Evolutionary conservation across 2,797 vertebrate species (phyloP), one percentile per base, ranked within the genome.

Genomic region (Clarias laeviceps): DNA sequence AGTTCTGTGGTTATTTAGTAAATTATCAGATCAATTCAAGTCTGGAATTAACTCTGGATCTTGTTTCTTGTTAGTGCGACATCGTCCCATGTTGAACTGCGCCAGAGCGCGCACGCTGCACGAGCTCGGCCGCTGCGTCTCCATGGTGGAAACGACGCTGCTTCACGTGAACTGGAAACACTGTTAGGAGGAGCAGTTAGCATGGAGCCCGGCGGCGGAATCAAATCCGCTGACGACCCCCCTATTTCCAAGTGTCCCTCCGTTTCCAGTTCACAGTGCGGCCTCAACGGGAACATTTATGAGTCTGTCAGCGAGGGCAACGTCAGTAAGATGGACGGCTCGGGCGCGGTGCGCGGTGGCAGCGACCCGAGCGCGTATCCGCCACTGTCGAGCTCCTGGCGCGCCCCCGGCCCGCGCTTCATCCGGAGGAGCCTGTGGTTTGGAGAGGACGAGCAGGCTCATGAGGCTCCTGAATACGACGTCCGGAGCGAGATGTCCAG

Each of bases 371-470:
- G 94, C 61, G 88, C 91, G 0, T 92, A 93, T 54, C 94, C 95
- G 11, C 94, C 95, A 6, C 89, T 91, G 32, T 94, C 93, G 80
- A 94, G 92, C 86, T 95, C 95, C 76, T 94, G 94, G 70, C 94
- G 93, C 82, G 91, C 87, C 34, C 94, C 94, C 82, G 96, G 95
- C 83, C 97, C 96, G 92, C 95, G 97, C 78, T 99, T 99, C 90
- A 96, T 98, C 92, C 94, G 97, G 87, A 94, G 97, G 88, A 99
- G 95, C 78, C 94, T 98, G 83, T 97, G 98, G 94, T 97, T 98
- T 87, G 97, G 97, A 0, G 97, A 99, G 68, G 98, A 98, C 70
- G 97, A 97, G 81, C 96, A 94, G 85, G 84, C 94, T 20, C 96
- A 96, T 65, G 97, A 98, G 74, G 91, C 94, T 0, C 90, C 95